phyloP scores from a whole-genome alignment of 2,888 invertebrate species.

The Belgica antarctica region DNA sequence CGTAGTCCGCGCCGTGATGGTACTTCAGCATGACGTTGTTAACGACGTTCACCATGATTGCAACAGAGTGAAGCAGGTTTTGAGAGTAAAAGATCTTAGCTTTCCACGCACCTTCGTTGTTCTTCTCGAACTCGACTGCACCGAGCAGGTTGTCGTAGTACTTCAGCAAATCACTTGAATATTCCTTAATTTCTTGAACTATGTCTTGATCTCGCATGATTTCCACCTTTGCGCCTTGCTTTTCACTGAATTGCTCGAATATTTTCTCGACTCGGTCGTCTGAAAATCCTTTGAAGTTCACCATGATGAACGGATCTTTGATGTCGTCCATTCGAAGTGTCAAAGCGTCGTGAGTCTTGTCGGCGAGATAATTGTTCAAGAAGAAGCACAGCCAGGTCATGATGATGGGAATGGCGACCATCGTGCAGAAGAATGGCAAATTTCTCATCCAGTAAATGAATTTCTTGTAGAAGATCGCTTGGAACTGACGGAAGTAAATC shows the following conservation, averaged over 20 bases:
- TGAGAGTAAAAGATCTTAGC: constrained; percentile 55
- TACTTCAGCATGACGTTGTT: constrained; percentile 56
- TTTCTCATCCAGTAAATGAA: constrained; percentile 46
- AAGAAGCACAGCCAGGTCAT: constrained; percentile 34
- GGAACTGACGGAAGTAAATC: constrained; percentile 48
- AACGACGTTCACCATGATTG: constrained; percentile 57
- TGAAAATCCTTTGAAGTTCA: constrained; percentile 16
- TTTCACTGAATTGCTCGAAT: background rate
- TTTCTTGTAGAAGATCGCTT: constrained; percentile 53
- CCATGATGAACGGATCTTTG: constrained; percentile 19
- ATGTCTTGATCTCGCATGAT: constrained; percentile 20
- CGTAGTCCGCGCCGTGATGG: constrained; percentile 49
- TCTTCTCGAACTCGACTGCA: constrained; percentile 29
- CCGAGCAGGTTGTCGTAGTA: constrained; percentile 38
- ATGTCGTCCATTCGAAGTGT: constrained; percentile 9
- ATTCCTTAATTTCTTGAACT: constrained; percentile 25
- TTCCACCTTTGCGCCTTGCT: background rate
- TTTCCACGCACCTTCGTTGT: background rate
- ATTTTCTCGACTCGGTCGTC: background rate
- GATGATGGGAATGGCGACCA: constrained; percentile 40
- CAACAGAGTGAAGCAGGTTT: constrained; percentile 57
- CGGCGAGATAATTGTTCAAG: constrained; percentile 26
- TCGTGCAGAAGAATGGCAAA: constrained; percentile 34
- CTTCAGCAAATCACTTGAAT: background rate
- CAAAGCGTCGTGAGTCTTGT: constrained; percentile 8